phyloP scores from a whole-genome alignment of 2,113 vertebrate species.

The Chloropsis hardwickii region DNA sequence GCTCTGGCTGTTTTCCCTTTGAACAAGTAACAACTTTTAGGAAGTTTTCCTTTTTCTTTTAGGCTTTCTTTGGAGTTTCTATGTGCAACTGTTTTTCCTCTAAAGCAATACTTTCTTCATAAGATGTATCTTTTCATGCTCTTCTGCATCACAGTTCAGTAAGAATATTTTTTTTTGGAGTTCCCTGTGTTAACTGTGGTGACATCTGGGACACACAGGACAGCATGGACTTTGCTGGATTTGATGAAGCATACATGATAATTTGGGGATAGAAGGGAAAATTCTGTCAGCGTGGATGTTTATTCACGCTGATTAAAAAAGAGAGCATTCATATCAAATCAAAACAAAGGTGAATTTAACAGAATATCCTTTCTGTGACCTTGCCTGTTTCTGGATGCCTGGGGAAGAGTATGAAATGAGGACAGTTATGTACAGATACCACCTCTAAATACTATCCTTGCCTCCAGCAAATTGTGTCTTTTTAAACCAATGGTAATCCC shows the following conservation, averaged over 20 bases:
- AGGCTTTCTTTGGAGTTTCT: not conserved
- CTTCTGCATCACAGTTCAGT: not conserved
- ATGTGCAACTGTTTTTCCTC: not conserved
- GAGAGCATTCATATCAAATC: not conserved
- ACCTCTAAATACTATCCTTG: not conserved
- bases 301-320: not conserved
- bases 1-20: not conserved
- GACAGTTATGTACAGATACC: not conserved
- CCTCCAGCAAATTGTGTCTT: not conserved
- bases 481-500: not conserved
- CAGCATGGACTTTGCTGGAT: not conserved
- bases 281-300: not conserved
- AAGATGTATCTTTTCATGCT: not conserved
- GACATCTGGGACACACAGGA: not conserved
- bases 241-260: not conserved
- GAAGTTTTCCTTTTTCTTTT: not conserved
- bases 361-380: not conserved
- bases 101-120: not conserved
- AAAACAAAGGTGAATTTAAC: not conserved
- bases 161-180: not conserved
- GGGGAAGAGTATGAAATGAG: not conserved
- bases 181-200: not conserved
- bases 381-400: not conserved
- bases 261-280: not conserved
- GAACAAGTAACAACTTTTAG: not conserved